Percentiles rank a stretch among this genome's conserved stretches.
Evolutionary conservation across 2,888 invertebrate species (phyloP).

Genomic region (Dicycla oo): DNA sequence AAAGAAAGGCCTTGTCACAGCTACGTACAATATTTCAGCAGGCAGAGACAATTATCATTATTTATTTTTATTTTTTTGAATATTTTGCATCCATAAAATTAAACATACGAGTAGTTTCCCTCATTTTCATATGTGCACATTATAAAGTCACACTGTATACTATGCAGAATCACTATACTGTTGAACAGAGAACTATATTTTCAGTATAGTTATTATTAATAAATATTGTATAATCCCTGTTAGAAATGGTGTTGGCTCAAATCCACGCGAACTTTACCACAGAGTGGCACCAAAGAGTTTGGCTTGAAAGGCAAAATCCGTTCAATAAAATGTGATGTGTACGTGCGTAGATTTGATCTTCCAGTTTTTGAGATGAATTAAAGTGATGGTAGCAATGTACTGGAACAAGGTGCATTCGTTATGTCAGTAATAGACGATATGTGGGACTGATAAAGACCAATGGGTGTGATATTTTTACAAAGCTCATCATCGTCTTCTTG

Average conservation of each 20-base stretch:
- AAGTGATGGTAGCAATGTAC: not conserved
- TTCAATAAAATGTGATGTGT: conserved; percentile 45
- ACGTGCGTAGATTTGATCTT: conserved; percentile 35
- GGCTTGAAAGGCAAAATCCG: conserved; percentile 44
- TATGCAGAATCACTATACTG: conserved; percentile 29
- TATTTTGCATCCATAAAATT: no score
- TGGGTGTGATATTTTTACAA: no score
- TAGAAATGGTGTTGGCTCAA: conserved; percentile 54
- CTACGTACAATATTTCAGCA: no score
- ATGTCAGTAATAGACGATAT: not conserved
- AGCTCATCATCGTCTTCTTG: no score
- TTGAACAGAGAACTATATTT: conserved; percentile 29
- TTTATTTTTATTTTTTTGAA: no score
- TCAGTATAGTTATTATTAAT: conserved; percentile 45
- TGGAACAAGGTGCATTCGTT: not conserved
- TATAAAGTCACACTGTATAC: no score
- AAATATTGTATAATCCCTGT: conserved; percentile 52
- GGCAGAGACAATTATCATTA: no score
- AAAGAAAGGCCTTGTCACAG: no score
- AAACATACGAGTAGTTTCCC: no score
- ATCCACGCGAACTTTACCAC: conserved; percentile 55
- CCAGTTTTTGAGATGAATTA: conserved; percentile 11
- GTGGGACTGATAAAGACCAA: not conserved
- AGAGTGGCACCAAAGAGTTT: conserved; percentile 52
- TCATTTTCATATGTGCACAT: no score